These are phyloP conservation scores for Pachydiplax longipennis DNA, from an alignment of 2,888 invertebrate species.

Conservation along the genomic window DNA sequence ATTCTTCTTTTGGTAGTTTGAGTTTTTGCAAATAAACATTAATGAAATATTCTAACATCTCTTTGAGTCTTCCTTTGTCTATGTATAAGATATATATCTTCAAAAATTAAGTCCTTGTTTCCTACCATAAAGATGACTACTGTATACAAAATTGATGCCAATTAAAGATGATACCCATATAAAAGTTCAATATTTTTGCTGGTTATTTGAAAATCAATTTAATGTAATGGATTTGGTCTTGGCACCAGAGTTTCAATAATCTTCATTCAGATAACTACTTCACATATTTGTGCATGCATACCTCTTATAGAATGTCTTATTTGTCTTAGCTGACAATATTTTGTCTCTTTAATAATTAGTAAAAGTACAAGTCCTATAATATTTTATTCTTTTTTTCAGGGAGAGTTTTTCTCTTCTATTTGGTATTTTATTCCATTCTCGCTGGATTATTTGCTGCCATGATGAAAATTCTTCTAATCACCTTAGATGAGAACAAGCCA, in stretches of 20 bases:
- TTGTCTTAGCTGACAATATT: neutral
- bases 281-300: neutral
- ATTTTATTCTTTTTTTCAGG: slow-evolving; percentile 68
- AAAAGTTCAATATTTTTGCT: no score
- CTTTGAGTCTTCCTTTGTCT: no score
- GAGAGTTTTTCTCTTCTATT: slow-evolving; percentile 83
- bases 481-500: slow-evolving; percentile 65
- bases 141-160: no score
- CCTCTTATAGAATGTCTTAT: neutral
- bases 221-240: neutral
- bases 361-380: neutral
- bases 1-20: no score
- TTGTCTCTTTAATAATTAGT: neutral
- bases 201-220: neutral
- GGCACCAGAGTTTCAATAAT: neutral
- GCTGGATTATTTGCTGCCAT: slow-evolving; percentile 86
- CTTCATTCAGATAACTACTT: neutral
- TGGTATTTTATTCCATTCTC: slow-evolving; percentile 84
- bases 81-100: no score
- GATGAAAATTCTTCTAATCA: slow-evolving; percentile 80
- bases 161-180: no score
- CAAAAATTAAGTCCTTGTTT: no score
- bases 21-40: no score
- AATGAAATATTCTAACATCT: no score
- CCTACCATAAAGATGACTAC: no score